Base-by-base conservation (phyloP, 2,797 vertebrate species). In the Siniperca scherzeri region DNA sequence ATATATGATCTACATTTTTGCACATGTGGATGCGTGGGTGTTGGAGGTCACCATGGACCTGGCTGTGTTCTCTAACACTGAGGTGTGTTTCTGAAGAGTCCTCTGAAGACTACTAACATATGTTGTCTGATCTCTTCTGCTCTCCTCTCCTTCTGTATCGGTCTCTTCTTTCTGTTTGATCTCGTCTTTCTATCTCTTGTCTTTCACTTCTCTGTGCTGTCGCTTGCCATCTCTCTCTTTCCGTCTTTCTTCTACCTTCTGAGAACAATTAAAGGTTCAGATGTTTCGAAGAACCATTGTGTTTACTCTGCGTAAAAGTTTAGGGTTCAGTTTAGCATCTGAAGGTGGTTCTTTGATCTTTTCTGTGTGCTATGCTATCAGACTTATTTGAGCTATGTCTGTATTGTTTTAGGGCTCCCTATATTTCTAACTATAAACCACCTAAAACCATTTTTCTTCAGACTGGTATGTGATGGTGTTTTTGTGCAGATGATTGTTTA, bases 91-190 rank as follows among this genome's bases (percentile, higher is more conserved):
- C 78, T 82, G 76, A 78, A 64, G 68, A 76, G 46, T 78, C 70
- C 57, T 83, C 77, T 87, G 78, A 84, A 76, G 72, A 81, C 77
- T 70, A 9, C 81, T 56, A 86, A 89, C 88, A 89, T 73, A 74
- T 80, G 83, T 84, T 61, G 42, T 90, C 81, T 91, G 80, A 87
- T 90, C 84, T 87, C 78, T 53, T 65, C 79, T 59, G 17, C 52
- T 73, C 66, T 76, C 56, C 73, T 84, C 50, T 65, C 62, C 48
- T 40, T 84, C 76, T 40, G 27, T 12, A 44, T 75, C 44, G 22
- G 56, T 75, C 74, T 81, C 72, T 56, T 81, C 81, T 83, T 38
- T 80, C 83, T 1, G 36, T 91, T 90, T 90, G 84, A 93, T 91
- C 85, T 82, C 3, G 21, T 83, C 87, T 86, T 75, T 86, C 80